Conservation (phyloP, 2,888 invertebrate genomes). For the Villa cingulata region DNA sequence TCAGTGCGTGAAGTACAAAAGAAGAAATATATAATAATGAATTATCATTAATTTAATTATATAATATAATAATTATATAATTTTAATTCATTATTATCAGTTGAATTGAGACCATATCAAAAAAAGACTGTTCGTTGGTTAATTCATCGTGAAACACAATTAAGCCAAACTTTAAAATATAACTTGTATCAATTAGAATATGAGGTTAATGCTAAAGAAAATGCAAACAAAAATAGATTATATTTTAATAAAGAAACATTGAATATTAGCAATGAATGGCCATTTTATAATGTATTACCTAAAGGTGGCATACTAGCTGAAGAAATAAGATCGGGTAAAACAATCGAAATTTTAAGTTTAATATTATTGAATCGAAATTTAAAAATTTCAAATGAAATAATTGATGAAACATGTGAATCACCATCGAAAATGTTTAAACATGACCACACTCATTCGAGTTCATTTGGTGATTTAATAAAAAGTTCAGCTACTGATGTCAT, state of each 20-base stretch:
- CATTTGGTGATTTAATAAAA: constrained; percentile 20
- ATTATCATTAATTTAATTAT: no score
- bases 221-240: no score
- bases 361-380: constrained; percentile 42
- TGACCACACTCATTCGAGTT: constrained; percentile 54
- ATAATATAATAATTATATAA: constrained; percentile 20
- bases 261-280: no score
- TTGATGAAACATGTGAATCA: constrained; percentile 35
- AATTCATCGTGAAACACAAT: constrained; percentile 41
- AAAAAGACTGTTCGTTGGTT: constrained; percentile 54
- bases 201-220: no score
- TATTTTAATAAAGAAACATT: no score
- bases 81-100: constrained; percentile 31
- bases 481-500: constrained; percentile 57
- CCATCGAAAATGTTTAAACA: constrained; percentile 43
- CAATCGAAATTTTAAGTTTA: constrained; percentile 57
- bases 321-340: constrained; percentile 74
- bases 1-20: no score
- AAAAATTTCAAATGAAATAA: neutral
- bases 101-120: constrained; percentile 51
- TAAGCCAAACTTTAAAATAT: no score
- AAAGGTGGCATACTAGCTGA: constrained; percentile 63
- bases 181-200: no score
- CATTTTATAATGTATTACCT: constrained; percentile 21
- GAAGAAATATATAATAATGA: no score